Percentiles rank a stretch among this genome's conserved stretches.
phyloP scores from a whole-genome alignment of 2,797 vertebrate genomes.

The Pyrocephalus nanus region DNA sequence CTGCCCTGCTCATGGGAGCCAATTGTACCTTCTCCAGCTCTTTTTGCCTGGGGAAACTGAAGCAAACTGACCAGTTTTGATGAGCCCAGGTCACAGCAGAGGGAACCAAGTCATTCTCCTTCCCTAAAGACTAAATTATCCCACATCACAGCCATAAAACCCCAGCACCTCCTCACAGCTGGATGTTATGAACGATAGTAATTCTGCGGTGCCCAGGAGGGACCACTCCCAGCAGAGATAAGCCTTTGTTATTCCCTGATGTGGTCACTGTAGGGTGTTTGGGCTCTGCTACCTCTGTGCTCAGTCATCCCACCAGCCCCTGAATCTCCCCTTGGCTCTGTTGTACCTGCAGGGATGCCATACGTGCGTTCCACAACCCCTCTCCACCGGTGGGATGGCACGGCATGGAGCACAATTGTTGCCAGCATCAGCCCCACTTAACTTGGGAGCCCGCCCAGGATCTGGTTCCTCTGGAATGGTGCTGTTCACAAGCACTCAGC shows the following conservation, averaged over 20 bases:
- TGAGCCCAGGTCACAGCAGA: no score
- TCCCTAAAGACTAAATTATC: background rate
- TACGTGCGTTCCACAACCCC: rapidly evolving
- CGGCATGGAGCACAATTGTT: rapidly evolving
- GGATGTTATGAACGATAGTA: background rate
- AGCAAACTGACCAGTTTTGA: background rate
- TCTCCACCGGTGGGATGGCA: background rate
- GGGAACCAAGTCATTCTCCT: background rate
- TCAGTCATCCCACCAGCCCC: rapidly evolving
- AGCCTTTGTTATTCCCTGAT: rapidly evolving
- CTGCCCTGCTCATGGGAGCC: background rate
- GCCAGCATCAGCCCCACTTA: background rate
- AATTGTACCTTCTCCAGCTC: background rate
- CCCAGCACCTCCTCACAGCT: background rate
- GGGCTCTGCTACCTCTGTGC: background rate
- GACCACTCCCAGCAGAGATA: background rate
- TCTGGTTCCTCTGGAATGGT: background rate
- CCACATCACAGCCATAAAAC: background rate
- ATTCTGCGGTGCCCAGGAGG: rapidly evolving
- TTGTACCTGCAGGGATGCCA: background rate
- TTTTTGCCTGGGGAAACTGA: background rate
- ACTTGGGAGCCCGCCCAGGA: background rate
- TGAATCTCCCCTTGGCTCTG: rapidly evolving
- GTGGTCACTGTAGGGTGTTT: background rate
- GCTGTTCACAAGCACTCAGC: background rate